phyloP scores from a whole-genome alignment of 1,140 invertebrate species.

The Condylostylus longicornis region DNA sequence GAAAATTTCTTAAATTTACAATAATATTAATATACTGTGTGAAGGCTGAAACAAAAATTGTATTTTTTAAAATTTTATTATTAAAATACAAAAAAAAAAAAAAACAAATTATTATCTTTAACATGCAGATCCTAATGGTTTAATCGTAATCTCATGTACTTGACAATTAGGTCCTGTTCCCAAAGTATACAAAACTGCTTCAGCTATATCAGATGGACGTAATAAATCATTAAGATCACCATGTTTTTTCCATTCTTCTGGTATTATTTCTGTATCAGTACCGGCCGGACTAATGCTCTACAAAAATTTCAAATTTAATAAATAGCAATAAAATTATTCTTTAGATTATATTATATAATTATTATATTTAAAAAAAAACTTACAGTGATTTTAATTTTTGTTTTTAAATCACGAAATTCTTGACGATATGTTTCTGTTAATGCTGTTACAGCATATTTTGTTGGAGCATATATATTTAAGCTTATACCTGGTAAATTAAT shows the following conservation, averaged over 20 bases:
- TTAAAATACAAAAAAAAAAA: too few relatives aligned
- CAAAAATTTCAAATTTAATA: background rate
- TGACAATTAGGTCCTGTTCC: conserved; percentile 42
- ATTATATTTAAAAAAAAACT: background rate
- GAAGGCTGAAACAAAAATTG: too few relatives aligned
- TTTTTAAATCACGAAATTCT: conserved; percentile 37
- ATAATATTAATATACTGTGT: too few relatives aligned
- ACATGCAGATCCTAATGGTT: conserved; percentile 28
- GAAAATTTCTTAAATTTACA: too few relatives aligned
- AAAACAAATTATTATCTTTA: too few relatives aligned
- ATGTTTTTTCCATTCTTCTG: background rate
- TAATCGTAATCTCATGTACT: conserved; percentile 32
- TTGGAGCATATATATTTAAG: conserved; percentile 34
- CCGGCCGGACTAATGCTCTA: background rate
- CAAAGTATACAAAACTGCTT: background rate
- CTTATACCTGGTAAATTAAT: conserved; percentile 13
- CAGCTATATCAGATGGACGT: background rate
- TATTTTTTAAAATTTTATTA: too few relatives aligned
- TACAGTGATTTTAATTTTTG: conserved; percentile 11
- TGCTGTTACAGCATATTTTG: conserved; percentile 38
- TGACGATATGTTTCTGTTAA: conserved; percentile 37
- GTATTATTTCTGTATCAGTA: background rate
- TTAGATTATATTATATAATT: too few relatives aligned
- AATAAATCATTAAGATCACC: too few relatives aligned
- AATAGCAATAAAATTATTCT: background rate